Percentiles rank a stretch among this genome's conserved stretches.
Evolutionary conservation across 2,797 vertebrate species (phyloP).

Genomic region (Notoglanidium macrostoma): DNA sequence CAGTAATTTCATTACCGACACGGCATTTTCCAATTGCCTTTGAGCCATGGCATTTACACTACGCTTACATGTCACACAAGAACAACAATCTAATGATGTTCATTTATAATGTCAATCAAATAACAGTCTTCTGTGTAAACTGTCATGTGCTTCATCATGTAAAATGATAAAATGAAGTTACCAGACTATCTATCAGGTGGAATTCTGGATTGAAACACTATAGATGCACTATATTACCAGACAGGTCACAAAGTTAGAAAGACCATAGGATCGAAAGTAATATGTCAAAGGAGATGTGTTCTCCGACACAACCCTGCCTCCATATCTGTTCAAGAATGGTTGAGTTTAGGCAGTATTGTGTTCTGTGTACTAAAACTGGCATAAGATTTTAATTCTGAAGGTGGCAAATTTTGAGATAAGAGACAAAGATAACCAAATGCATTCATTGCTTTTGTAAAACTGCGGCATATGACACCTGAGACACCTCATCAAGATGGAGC

Average conservation of each 20-base stretch:
- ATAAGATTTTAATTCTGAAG: too few relatives aligned
- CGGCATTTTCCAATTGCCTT: neutral
- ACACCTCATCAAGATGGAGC: neutral
- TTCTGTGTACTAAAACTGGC: neutral
- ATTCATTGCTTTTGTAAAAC: neutral
- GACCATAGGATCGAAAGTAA: neutral
- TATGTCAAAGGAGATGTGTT: neutral
- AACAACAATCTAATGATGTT: neutral
- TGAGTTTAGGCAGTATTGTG: neutral
- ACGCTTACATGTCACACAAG: neutral
- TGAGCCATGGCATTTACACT: neutral
- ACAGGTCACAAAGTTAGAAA: neutral
- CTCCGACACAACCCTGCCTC: neutral
- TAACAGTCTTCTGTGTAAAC: neutral
- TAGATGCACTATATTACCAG: neutral
- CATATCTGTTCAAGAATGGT: neutral
- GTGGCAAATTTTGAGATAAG: neutral
- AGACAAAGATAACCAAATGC: neutral
- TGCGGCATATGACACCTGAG: neutral
- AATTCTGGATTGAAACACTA: neutral
- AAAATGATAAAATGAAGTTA: neutral
- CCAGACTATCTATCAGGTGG: neutral
- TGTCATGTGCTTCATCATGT: neutral
- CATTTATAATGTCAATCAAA: neutral
- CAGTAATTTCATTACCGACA: neutral